Evolutionary conservation across 2,888 invertebrate genomes (phyloP), one percentile per base, ranked within the genome.

Genomic region (Drosophila pegasa): DNA sequence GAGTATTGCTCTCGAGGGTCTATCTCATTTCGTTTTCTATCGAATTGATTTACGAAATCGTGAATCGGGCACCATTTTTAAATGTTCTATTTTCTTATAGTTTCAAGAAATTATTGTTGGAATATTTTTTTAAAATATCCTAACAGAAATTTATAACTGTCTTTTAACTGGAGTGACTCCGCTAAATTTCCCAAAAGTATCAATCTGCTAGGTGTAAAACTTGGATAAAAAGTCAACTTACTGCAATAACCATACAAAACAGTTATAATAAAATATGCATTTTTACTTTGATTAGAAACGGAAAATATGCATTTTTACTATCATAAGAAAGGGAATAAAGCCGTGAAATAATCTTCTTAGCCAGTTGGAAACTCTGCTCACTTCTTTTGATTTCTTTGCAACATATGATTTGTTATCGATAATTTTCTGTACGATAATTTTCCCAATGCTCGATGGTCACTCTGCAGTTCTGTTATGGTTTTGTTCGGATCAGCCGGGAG

Each of bases 381-480:
- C 16, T n/a, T 20, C 25, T 27, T 33, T 31, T 18, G 41, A 33
- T 18, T 20, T 33, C 2, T n/a, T 29, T 12, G 6, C 18, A 25
- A 43, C 29, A 47, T 25, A n/a, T 48, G 41, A 29, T 37, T 57
- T 20, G 12, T 7, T 41, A 40, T 54, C 57, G 70, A 75, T 59
- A 62, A n/a, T 9, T 20, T 9, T 29, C 0, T 7, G 1, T 3
- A n/a, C 56, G 47, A 60, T 40, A 60, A 40, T 27, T 40, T 20
- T 5, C n/a, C 35, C 9, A 35, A 27, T 18, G 31, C 14, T 8
- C n/a, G 10, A 14, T 75, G 58, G 52, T 59, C 48, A 71, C 33
- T 37, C 48, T 60, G 33, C 31, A 60, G 45, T 66, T 71, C 52
- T 76, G 66, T 60, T 75, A 58, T 67, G 70, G 38, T 75, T 75